Conservation (phyloP, 2,888 invertebrate species). For the Notocelia uddmanniana region DNA sequence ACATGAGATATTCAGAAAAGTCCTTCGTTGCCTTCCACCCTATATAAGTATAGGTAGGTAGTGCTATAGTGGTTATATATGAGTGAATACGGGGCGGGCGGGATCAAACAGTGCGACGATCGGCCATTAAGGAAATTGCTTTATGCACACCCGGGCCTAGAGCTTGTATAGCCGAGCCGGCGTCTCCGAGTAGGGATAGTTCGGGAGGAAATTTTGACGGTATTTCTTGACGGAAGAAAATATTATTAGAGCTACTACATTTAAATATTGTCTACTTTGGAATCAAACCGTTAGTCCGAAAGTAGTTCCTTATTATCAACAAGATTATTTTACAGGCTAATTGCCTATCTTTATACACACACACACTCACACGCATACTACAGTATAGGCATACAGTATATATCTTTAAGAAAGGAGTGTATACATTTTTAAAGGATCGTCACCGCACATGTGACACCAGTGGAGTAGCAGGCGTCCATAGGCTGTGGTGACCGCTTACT, state of each 20-base stretch:
- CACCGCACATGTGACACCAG: too few species aligned
- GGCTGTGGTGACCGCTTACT: too few species aligned
- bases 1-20: neutral
- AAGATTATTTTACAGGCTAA: too few species aligned
- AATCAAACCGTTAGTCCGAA: too few species aligned
- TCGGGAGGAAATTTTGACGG: conserved; percentile 3
- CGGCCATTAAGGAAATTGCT: conserved; percentile 83
- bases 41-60: neutral
- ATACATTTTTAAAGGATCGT: too few species aligned
- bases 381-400: too few species aligned
- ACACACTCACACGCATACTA: too few species aligned
- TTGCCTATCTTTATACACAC: too few species aligned
- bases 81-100: conserved; percentile 50
- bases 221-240: neutral
- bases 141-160: conserved; percentile 61
- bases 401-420: too few species aligned
- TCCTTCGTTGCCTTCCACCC: conserved; percentile 1
- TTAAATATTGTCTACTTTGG: neutral
- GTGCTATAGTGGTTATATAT: conserved; percentile 20
- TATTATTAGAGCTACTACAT: neutral
- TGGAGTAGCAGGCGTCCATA: too few species aligned
- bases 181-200: conserved; percentile 10
- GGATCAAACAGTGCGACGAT: conserved; percentile 65
- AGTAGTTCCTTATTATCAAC: too few species aligned
- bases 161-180: conserved; percentile 19